Evolutionary conservation across 64 coral and sea anemone genomes (phyloP), one percentile per base, ranked within the genome.

Genomic region (Cladopsammia gracilis): DNA sequence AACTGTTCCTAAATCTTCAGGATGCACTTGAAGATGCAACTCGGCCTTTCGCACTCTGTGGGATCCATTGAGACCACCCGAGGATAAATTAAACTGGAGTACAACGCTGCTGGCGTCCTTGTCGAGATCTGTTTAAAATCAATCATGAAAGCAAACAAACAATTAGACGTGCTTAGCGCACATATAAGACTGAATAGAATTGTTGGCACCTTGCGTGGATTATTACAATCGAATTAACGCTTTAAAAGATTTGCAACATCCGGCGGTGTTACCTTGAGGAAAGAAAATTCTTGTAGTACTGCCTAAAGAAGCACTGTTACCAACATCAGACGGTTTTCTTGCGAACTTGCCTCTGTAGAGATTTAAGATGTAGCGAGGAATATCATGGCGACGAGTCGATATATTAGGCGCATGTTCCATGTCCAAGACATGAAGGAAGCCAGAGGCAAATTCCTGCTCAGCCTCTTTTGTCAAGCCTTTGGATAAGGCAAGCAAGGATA

Each of bases 111-210:
- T 67, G 42, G 16, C 62, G 20, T 16, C 44, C 80, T 84, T 42
- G 44, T 67, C 62, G 44, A 84, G 80, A 84, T 49, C 80, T 84
- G 80, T 84, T 84, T 46, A 67, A 49, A 84, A 84, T 84, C 80
- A 64, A 84, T 67, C 58, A 66, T 67, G 60, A 84, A 67, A 49
- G 61, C 60, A 84, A 84, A 84, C 60, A 84, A 84, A 84, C 80
- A 84, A 84, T 84, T 84, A 67, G 34, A 49, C 18, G 44, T 67
- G 61, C 80, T 84, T 67, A 67, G 15, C 57, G 64, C 80, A 67
- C 34, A 82, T 82, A 62, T 46, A 67, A 64, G 43, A 84, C 44
- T 43, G 49, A 60, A 83, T 25, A 65, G 56, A 61, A 58, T 64
- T 83, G 80, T 84, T 50, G 61, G 60, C 80, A 84, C 80, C 42